Evolutionary conservation across 2,888 invertebrate species (phyloP), one percentile per base, ranked within the genome.

Genomic region (Hirtodrosophila trivittata): DNA sequence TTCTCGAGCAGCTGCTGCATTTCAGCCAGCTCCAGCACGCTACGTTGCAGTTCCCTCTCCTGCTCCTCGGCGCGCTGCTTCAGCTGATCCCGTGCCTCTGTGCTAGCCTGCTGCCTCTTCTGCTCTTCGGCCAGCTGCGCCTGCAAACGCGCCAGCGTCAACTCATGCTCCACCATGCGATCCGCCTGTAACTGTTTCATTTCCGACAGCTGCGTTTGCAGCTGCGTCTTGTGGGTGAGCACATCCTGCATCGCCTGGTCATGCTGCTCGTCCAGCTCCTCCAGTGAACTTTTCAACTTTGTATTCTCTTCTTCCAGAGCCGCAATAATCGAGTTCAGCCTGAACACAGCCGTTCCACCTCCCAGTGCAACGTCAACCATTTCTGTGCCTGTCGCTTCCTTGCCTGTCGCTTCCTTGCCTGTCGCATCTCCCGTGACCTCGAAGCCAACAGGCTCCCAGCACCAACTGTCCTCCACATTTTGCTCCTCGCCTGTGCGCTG

Each of bases 261-360:
- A 86, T 96, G 95, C 89, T 95, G 95, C 41, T 89, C 92, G 83
- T 96, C 96, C 72, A 96, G 89, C 85, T 95, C 95, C 75, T 95
- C 95, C 50, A 96, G 88, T 65, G 92, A 92, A 56, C 86, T 89
- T 72, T 92, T 92, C 62, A 92, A 89, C 57, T 92, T 91, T 14
- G 84, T 90, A 42, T 93, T 91, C 77, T 91, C 92, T 16, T 84
- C 73, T 12, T 91, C 78, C 52, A 93, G 86, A 33, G 85, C 87
- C 66, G 91, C 90, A 6, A 92, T 90, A 81, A 93, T 91, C n/a
- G 78, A 83, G 9, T 90, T 89, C 55, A 93, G 91, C 39, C 60
- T 70, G 5, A 51, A 25, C 49, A 70, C 32, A 25, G 77, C 73
- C 3, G 45, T 12, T 35, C 32, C 18, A 1, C 25, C 12, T 9